Evolutionary conservation across 2,113 vertebrate species (phyloP).

Genomic region (Ameiurus melas): DNA sequence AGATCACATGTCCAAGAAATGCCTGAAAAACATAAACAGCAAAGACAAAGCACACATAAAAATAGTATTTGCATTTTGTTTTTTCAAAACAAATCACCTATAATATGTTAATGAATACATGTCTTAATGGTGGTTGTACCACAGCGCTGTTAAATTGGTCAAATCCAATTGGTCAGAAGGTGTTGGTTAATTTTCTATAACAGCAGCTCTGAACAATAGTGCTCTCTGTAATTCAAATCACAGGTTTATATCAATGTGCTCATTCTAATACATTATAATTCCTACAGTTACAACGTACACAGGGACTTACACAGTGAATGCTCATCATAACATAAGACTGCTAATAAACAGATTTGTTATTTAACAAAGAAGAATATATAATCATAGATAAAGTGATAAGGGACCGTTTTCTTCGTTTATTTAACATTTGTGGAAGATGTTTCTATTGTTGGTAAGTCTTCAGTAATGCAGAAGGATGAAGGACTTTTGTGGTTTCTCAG

Average conservation of each 20-base stretch:
- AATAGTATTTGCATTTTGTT: background rate
- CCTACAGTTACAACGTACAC: no score
- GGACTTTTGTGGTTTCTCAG: background rate
- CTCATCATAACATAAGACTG: background rate
- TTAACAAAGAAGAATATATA: background rate
- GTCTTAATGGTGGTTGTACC: background rate
- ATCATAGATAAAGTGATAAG: background rate
- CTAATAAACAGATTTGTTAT: background rate
- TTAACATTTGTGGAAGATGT: background rate
- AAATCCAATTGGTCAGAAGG: background rate
- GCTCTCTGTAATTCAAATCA: background rate
- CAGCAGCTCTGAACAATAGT: background rate
- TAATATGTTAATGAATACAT: background rate
- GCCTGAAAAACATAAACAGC: conserved; percentile 71
- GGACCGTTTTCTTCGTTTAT: background rate
- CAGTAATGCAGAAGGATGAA: background rate
- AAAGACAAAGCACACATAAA: background rate
- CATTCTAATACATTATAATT: background rate
- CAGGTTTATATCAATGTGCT: background rate
- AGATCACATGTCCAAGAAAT: conserved; percentile 82
- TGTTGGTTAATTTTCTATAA: background rate
- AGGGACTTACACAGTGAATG: background rate
- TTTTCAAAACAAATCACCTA: background rate
- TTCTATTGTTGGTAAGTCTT: background rate
- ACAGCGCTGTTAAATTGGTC: background rate